Evolutionary conservation across 2,888 invertebrate species (phyloP).

Genomic region (Volucella inflata): DNA sequence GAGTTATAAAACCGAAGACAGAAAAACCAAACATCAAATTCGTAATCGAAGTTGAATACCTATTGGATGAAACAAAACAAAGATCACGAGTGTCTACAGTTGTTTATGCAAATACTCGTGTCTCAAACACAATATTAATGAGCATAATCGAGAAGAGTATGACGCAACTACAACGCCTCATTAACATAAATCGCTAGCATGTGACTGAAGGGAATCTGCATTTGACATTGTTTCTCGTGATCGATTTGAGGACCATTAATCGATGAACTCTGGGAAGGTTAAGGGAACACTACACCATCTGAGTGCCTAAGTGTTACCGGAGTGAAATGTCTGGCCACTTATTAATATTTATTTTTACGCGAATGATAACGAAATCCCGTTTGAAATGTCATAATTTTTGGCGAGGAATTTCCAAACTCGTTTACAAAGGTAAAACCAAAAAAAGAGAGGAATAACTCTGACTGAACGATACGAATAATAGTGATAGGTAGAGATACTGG

Average conservation of each 20-base stretch:
- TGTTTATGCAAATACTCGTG: slow-evolving; percentile 6
- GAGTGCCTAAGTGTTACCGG: slow-evolving; percentile 10
- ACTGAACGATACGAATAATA: slow-evolving; percentile 13
- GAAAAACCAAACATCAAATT: no score
- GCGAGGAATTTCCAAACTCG: slow-evolving; percentile 22
- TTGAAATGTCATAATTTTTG: slow-evolving; percentile 10
- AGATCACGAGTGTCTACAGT: not conserved
- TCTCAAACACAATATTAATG: slow-evolving; percentile 37
- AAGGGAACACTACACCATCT: not conserved
- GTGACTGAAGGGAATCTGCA: slow-evolving; percentile 32
- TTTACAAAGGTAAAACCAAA: not conserved
- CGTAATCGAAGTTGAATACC: no score
- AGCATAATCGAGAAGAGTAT: slow-evolving; percentile 50
- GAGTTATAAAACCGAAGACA: slow-evolving; percentile 10
- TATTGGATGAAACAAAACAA: not conserved
- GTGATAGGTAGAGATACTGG: not conserved
- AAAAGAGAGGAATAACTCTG: slow-evolving; percentile 28
- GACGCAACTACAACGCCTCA: slow-evolving; percentile 32
- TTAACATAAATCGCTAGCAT: not conserved
- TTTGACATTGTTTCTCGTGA: not conserved
- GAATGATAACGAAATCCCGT: not conserved
- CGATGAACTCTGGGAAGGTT: slow-evolving; percentile 51
- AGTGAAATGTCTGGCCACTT: not conserved
- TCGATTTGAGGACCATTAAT: slow-evolving; percentile 23
- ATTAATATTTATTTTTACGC: slow-evolving; percentile 3